phyloP scores from a whole-genome alignment of 2,888 invertebrate genomes.

The Thelaira solivaga region DNA sequence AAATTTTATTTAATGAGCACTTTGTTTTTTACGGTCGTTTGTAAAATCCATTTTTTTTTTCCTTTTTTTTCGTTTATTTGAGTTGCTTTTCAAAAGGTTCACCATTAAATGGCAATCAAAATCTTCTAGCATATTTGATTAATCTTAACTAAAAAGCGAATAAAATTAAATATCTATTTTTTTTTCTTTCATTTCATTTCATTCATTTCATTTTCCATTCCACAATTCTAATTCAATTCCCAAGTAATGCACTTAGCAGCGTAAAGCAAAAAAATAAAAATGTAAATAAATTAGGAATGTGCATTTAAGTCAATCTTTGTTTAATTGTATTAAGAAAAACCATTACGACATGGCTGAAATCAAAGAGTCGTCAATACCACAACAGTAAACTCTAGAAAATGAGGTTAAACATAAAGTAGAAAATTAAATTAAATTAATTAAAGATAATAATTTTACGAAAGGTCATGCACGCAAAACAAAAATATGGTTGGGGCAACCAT shows the following conservation, averaged over 20 bases:
- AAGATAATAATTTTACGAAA: too few relatives aligned
- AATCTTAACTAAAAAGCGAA: slow-evolving; percentile 24
- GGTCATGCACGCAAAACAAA: too few relatives aligned
- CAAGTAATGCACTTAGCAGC: slow-evolving; percentile 33
- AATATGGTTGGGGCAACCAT: too few relatives aligned
- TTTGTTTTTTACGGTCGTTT: too few relatives aligned
- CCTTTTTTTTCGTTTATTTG: not conserved
- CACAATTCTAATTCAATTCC: slow-evolving; percentile 47
- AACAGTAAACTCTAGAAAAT: not conserved
- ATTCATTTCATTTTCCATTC: not conserved
- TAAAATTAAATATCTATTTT: slow-evolving; percentile 32
- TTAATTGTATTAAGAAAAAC: slow-evolving; percentile 53
- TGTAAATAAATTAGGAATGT: slow-evolving; percentile 20
- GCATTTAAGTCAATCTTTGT: slow-evolving; percentile 39
- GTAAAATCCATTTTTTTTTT: too few relatives aligned
- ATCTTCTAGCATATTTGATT: slow-evolving; percentile 38
- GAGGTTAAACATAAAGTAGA: not conserved
- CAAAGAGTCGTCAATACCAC: slow-evolving; percentile 16
- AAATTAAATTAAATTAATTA: too few relatives aligned
- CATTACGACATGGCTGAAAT: not conserved
- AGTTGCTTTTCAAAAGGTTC: not conserved
- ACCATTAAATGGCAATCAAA: not conserved
- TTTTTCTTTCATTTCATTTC: slow-evolving; percentile 2
- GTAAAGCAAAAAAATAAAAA: not conserved
- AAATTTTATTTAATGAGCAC: too few relatives aligned